Percentiles rank a stretch among this genome's conserved stretches.
phyloP scores from a whole-genome alignment of 64 coral and sea anemone genomes.

The Cladopsammia gracilis region DNA sequence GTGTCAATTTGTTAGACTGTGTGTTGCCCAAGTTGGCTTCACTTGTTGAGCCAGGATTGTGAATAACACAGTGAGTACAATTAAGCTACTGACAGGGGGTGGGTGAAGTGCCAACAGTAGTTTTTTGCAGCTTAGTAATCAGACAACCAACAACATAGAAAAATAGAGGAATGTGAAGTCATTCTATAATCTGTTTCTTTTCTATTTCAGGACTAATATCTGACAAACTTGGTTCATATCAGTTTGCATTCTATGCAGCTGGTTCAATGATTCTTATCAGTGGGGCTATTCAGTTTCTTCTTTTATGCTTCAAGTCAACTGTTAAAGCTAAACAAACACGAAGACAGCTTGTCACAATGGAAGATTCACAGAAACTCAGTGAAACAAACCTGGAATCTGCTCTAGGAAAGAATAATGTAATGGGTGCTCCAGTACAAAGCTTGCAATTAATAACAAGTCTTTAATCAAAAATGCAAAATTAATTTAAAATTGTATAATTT shows the following conservation, averaged over 20 bases:
- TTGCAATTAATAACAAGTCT: neutral
- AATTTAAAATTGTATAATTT: no score
- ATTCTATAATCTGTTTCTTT: neutral
- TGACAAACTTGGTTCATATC: slow-evolving; percentile 12
- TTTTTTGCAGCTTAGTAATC: no score
- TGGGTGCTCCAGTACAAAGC: neutral
- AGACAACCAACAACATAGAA: no score
- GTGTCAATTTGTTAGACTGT: no score
- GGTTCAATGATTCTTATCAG: slow-evolving; percentile 8
- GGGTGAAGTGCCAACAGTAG: no score
- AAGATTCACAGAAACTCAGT: neutral
- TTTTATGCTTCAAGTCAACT: slow-evolving; percentile 1
- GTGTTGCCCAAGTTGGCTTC: no score
- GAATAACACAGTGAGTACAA: no score
- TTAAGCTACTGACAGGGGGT: no score
- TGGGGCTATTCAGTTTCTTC: slow-evolving; percentile 7
- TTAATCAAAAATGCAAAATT: no score
- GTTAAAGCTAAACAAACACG: neutral
- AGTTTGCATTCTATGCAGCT: slow-evolving; percentile 14
- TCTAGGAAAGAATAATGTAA: slow-evolving; percentile 16
- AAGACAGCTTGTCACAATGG: neutral
- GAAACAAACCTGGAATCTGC: neutral
- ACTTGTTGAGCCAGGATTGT: no score
- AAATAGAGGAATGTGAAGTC: no score
- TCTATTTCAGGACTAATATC: neutral